phyloP scores from a whole-genome alignment of 2,797 vertebrate genomes.

The Steatocranus sp. region DNA sequence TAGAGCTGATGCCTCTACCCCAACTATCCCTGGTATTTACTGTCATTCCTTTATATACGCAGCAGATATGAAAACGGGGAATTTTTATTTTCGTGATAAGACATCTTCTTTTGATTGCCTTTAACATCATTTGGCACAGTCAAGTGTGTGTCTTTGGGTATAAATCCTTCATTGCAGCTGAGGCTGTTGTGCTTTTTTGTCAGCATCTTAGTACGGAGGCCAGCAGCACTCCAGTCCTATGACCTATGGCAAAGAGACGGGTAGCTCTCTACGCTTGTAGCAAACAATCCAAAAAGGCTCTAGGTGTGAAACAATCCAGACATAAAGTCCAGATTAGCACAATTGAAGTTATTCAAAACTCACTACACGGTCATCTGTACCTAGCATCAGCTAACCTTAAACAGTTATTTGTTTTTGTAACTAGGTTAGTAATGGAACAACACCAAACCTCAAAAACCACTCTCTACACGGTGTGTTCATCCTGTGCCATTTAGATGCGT shows the following conservation, averaged over 20 bases:
- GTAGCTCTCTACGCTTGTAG: neutral
- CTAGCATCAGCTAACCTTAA: no score
- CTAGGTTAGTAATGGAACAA: neutral
- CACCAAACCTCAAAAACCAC: neutral
- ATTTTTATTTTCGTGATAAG: neutral
- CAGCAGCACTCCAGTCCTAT: slow-evolving; percentile 14
- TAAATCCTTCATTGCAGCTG: slow-evolving; percentile 7
- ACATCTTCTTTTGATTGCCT: neutral
- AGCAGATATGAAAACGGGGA: neutral
- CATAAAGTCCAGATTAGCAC: neutral
- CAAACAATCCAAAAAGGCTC: slow-evolving; percentile 1
- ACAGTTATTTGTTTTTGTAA: neutral
- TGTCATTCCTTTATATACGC: neutral
- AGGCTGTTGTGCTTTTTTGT: slow-evolving; percentile 21
- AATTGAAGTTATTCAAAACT: neutral
- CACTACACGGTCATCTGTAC: neutral
- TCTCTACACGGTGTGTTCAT: neutral
- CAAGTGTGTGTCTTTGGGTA: neutral
- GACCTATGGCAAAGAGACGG: slow-evolving; percentile 13
- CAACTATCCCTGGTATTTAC: neutral
- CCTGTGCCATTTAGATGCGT: neutral
- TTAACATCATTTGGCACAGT: neutral
- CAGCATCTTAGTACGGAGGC: slow-evolving; percentile 12
- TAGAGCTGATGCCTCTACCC: neutral
- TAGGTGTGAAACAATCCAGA: slow-evolving; percentile 2